phyloP scores from a whole-genome alignment of 2,888 invertebrate species.

The Ceraclea dissimilis region DNA sequence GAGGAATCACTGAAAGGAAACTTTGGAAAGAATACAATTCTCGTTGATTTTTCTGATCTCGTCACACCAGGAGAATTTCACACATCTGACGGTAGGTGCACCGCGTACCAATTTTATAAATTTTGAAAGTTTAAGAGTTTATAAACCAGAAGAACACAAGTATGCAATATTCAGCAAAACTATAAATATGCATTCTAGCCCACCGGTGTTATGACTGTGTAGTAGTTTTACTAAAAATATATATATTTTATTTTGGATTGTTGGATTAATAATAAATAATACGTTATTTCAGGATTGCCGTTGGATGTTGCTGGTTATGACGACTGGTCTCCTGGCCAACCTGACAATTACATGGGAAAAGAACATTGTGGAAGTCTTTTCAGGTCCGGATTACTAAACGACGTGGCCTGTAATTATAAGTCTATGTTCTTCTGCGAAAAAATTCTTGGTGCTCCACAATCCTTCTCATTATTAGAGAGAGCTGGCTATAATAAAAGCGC shows the following conservation, averaged over 20 bases:
- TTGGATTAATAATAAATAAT: too few relatives aligned
- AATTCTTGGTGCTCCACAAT: not conserved
- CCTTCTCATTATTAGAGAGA: not conserved
- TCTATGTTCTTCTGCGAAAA: slow-evolving; percentile 17
- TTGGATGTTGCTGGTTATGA: slow-evolving; percentile 7
- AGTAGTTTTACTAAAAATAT: too few relatives aligned
- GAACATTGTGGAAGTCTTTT: slow-evolving; percentile 12
- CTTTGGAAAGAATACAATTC: slow-evolving; percentile 6
- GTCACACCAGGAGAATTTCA: not conserved
- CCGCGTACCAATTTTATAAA: not conserved
- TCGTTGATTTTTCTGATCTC: slow-evolving; percentile 13
- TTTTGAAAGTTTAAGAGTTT: too few relatives aligned
- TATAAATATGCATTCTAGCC: too few relatives aligned
- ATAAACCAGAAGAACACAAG: too few relatives aligned
- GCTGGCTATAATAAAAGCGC: not conserved
- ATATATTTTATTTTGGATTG: too few relatives aligned
- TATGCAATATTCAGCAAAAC: too few relatives aligned
- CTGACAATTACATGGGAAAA: not conserved
- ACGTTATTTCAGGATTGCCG: slow-evolving; percentile 8
- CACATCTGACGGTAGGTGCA: slow-evolving; percentile 2
- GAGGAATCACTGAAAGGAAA: slow-evolving; percentile 2
- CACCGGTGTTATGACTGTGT: too few relatives aligned
- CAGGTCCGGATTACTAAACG: slow-evolving; percentile 7
- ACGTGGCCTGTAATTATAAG: not conserved
- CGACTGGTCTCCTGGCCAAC: slow-evolving; percentile 6